Evolutionary conservation across 2,797 vertebrate genomes (phyloP), one percentile per base, ranked within the genome.

Genomic region (Myotis findleyi): DNA sequence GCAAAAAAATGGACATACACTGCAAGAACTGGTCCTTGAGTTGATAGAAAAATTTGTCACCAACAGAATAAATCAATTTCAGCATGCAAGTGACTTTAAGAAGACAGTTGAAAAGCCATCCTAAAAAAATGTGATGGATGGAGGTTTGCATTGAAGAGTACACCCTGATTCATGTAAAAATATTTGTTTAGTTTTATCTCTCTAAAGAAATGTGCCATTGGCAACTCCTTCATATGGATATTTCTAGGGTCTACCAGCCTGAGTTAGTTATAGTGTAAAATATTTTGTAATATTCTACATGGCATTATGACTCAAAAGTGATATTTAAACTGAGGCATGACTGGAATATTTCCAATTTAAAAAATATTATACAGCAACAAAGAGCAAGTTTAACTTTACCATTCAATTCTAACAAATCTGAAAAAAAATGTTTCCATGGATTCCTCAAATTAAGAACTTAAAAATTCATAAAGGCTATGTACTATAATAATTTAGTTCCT

Each of bases 11-110:
- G 92, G 33, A 27, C 38, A 91, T 30, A 62, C 18, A 84, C 57
- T 66, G 13, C 68, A 91, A 85, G 68, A 20, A 20, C 3, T 85
- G 41, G 94, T 41, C 69, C 88, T 71, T 94, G 94, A 87, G 93
- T 21, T 95, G 94, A 77, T 33, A 98, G 91, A 33, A 97, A 97
- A 93, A 27, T 59, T 11, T 87, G 41, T 49, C 84, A 94, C 92
- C 20, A 53, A 81, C 38, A 91, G 33, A 89, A 77, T 77, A 21
- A 93, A 95, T 95, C 51, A 82, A 94, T 95, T 80, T 95, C 9
- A 81, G 64, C 16, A 55, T 38, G 89, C 57, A 89, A 59, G 69
- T 80, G 80, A 94, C 41, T 94, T 95, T 36, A 93, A 81, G 36
- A 83, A 30, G 51, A 64, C 30, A 95, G 59, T 1, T 68, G 25